Conservation (phyloP, 2,888 invertebrate species). For the Pinctada fucata region DNA sequence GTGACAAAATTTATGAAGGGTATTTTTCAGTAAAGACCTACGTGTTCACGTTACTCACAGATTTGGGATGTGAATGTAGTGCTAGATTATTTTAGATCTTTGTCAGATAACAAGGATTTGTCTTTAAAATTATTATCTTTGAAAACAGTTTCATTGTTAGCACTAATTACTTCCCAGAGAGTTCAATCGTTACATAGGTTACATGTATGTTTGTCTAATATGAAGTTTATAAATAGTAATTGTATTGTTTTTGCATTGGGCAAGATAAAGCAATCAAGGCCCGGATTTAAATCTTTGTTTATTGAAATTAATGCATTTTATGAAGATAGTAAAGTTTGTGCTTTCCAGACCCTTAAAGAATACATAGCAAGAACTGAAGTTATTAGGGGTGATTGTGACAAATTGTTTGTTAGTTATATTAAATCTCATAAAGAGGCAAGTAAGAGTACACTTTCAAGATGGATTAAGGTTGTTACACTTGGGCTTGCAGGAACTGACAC, state of each 20-base stretch:
- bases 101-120: slow-evolving; percentile 7
- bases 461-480: background rate
- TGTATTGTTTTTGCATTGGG: too few relatives aligned
- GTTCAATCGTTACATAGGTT: too few relatives aligned
- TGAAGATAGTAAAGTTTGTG: background rate
- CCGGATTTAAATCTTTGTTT: too few relatives aligned
- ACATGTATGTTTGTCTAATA: too few relatives aligned
- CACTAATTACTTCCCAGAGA: too few relatives aligned
- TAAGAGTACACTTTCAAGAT: background rate
- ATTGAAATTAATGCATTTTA: too few relatives aligned
- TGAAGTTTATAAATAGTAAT: too few relatives aligned
- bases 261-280: too few relatives aligned
- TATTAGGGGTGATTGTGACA: background rate
- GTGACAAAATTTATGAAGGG: slow-evolving; percentile 44
- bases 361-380: background rate
- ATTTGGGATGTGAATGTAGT: slow-evolving; percentile 6
- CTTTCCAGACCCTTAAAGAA: background rate
- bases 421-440: background rate
- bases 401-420: background rate
- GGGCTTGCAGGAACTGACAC: background rate
- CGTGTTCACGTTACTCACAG: slow-evolving; percentile 30
- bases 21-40: slow-evolving; percentile 35
- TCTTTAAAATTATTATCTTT: slow-evolving; percentile 31
- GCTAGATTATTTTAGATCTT: background rate
- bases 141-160: too few relatives aligned